These are phyloP conservation scores for Erynnis tages DNA, from an alignment of 2,888 invertebrate genomes.

Conservation along the genomic window DNA sequence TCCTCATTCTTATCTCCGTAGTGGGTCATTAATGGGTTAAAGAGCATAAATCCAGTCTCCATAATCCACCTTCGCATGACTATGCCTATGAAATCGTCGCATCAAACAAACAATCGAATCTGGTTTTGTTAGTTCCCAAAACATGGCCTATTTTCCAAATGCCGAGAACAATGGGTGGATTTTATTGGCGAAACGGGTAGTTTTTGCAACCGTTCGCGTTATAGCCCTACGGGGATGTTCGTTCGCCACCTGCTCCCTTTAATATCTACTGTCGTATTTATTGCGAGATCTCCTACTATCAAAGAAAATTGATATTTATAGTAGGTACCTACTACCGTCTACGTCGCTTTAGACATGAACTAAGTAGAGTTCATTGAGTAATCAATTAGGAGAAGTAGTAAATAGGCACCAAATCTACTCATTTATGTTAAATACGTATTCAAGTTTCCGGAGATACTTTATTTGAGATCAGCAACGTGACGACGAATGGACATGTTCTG, in stretches of 20 bases:
- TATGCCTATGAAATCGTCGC: not conserved
- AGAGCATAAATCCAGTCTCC: too few relatives aligned
- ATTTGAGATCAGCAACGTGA: too few relatives aligned
- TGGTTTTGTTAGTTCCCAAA: constrained; percentile 8
- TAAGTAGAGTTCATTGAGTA: too few relatives aligned
- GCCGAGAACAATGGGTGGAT: constrained; percentile 24
- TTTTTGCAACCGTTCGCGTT: constrained; percentile 22
- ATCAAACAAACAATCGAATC: constrained; percentile 5
- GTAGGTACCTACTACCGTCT: not conserved
- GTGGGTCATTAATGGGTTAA: too few relatives aligned
- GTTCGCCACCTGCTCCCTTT: constrained; percentile 21
- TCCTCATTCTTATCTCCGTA: too few relatives aligned
- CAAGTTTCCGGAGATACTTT: too few relatives aligned
- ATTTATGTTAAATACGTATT: too few relatives aligned
- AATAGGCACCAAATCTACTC: too few relatives aligned
- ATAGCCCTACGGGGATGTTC: constrained; percentile 22
- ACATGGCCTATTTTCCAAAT: constrained; percentile 17
- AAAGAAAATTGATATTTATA: constrained; percentile 15
- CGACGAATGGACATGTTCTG: too few relatives aligned
- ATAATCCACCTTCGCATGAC: too few relatives aligned
- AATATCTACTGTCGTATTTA: constrained; percentile 26
- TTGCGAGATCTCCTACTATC: constrained; percentile 18
- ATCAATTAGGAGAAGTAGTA: too few relatives aligned
- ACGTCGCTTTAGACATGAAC: too few relatives aligned
- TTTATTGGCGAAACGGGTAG: constrained; percentile 25